phyloP scores from a whole-genome alignment of 2,113 vertebrate genomes.

The Collichthys lucidus region DNA sequence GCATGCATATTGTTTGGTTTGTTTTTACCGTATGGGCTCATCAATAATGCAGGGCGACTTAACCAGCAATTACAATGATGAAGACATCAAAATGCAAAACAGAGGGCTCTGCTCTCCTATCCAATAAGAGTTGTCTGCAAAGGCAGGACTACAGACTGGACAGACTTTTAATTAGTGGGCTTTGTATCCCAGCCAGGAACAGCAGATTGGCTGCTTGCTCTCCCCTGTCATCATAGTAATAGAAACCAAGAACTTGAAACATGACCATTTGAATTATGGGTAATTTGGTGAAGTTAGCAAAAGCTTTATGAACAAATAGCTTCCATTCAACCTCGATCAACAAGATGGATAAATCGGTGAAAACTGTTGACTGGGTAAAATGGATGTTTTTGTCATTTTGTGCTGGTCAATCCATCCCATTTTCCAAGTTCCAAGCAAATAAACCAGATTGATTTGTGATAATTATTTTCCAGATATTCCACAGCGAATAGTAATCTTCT shows the following conservation, averaged over 20 bases:
- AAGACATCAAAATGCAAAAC: slow-evolving; percentile 82
- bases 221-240: slow-evolving; percentile 69
- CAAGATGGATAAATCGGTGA: slow-evolving; percentile 24
- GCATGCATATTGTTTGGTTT: slow-evolving; percentile 73
- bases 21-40: slow-evolving; percentile 75
- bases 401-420: slow-evolving; percentile 1
- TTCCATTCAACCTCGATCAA: slow-evolving; percentile 41
- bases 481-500: not conserved
- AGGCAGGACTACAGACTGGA: slow-evolving; percentile 69
- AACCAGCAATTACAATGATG: slow-evolving; percentile 78
- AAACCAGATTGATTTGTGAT: slow-evolving; percentile 4
- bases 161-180: slow-evolving; percentile 82
- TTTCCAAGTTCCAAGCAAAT: slow-evolving; percentile 14
- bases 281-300: slow-evolving; percentile 55
- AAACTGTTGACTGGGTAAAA: not conserved
- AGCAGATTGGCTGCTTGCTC: slow-evolving; percentile 75
- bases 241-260: slow-evolving; percentile 70
- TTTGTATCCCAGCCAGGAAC: slow-evolving; percentile 75
- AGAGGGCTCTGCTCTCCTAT: slow-evolving; percentile 55
- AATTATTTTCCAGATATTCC: slow-evolving; percentile 8
- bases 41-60: slow-evolving; percentile 78
- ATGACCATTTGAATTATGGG: slow-evolving; percentile 55
- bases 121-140: slow-evolving; percentile 67
- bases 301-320: slow-evolving; percentile 44
- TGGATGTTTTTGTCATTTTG: not conserved